These are phyloP conservation scores for Potamilus streckersoni DNA, from an alignment of 1,140 invertebrate species.

Conservation along the genomic window DNA sequence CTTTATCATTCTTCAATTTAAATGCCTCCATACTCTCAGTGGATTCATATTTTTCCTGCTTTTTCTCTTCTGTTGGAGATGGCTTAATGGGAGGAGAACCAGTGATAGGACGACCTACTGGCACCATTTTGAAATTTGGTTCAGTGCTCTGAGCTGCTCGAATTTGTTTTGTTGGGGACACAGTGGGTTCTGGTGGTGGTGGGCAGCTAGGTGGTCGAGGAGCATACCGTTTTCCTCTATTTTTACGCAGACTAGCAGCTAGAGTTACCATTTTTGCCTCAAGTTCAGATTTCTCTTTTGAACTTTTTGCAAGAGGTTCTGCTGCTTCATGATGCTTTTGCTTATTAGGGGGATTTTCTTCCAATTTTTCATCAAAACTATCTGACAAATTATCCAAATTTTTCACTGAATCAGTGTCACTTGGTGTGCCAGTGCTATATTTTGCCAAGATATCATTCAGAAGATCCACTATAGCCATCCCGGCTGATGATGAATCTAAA, in stretches of 20 bases:
- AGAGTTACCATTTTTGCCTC: constrained; percentile 56
- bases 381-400: constrained; percentile 14
- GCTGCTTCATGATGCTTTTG: not conserved
- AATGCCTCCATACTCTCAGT: constrained; percentile 19
- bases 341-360: constrained; percentile 5
- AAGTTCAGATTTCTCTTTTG: constrained; percentile 37
- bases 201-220: constrained; percentile 55
- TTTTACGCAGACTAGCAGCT: constrained; percentile 46
- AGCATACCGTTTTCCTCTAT: constrained; percentile 49
- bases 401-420: constrained; percentile 28
- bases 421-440: constrained; percentile 37
- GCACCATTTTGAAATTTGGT: constrained; percentile 58
- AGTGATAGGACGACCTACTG: constrained; percentile 30
- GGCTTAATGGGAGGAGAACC: no score
- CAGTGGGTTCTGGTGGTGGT: constrained; percentile 31
- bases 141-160: constrained; percentile 40
- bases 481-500: constrained; percentile 45
- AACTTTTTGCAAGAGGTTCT: constrained; percentile 2
- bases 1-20: constrained; percentile 32
- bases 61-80: constrained; percentile 8
- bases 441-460: constrained; percentile 55
- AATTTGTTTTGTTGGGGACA: constrained; percentile 25
- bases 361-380: constrained; percentile 1
- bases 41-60: constrained; percentile 10
- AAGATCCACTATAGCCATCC: constrained; percentile 49